Evolutionary conservation across 2,888 invertebrate genomes (phyloP).

Genomic region (Diadegma fenestrale): DNA sequence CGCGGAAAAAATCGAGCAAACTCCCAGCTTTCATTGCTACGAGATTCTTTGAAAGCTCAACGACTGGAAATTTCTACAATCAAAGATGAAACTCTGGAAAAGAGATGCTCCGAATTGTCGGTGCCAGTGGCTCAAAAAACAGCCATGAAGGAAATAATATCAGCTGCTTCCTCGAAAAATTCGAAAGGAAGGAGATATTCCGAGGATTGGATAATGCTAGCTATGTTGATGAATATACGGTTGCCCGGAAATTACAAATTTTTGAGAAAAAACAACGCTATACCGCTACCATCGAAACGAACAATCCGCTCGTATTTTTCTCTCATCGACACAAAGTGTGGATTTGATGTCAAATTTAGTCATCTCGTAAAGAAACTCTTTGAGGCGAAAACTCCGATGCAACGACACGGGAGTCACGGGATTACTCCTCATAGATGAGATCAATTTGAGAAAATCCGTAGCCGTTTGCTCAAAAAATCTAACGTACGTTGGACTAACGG

Average conservation of each 20-base stretch:
- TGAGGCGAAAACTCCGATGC: constrained; percentile 43
- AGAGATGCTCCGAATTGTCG: constrained; percentile 16
- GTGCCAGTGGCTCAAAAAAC: constrained; percentile 34
- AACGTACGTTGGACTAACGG: constrained; percentile 19
- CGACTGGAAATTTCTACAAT: constrained; percentile 8
- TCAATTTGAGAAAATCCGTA: constrained; percentile 6
- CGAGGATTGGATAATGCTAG: constrained; percentile 62
- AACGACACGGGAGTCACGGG: constrained; percentile 43
- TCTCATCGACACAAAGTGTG: constrained; percentile 55
- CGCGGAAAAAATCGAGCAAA: constrained; percentile 24
- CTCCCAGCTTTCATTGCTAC: not conserved
- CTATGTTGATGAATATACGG: constrained; percentile 59
- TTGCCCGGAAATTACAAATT: constrained; percentile 62
- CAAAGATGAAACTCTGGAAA: constrained; percentile 8
- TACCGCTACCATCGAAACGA: constrained; percentile 26
- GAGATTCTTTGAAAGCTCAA: constrained; percentile 1
- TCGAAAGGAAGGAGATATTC: constrained; percentile 46
- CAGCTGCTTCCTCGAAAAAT: constrained; percentile 31
- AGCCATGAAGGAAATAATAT: constrained; percentile 27
- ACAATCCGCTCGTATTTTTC: constrained; percentile 53
- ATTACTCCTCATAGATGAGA: constrained; percentile 21
- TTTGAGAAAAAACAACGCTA: constrained; percentile 36
- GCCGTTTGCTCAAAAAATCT: constrained; percentile 22
- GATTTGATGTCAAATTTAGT: constrained; percentile 62
- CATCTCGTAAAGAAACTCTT: constrained; percentile 54